A percentile compares a stretch with the other conserved stretches of the same genome.
Conservation (phyloP, 2,113 vertebrate species). For the Tautogolabrus adspersus region DNA sequence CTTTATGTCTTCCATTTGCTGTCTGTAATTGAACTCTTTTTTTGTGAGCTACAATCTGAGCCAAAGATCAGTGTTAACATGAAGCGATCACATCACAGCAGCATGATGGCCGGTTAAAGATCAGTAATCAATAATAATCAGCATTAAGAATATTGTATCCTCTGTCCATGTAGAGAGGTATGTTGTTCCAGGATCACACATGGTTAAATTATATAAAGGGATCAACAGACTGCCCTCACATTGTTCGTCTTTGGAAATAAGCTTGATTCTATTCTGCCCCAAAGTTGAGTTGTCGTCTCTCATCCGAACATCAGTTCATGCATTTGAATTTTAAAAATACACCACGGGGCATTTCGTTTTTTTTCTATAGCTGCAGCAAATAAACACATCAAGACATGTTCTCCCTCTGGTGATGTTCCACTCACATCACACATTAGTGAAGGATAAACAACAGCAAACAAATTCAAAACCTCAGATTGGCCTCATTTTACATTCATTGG, state of each 20-base stretch:
- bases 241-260: slow-evolving; percentile 20
- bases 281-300: slow-evolving; percentile 22
- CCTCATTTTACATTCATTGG: slow-evolving; percentile 41
- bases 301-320: slow-evolving; percentile 36
- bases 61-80: no score
- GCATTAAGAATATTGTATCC: neutral
- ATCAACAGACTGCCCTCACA: neutral
- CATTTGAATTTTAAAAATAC: slow-evolving; percentile 40
- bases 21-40: no score
- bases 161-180: neutral
- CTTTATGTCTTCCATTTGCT: no score
- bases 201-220: slow-evolving; percentile 18
- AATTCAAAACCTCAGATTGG: slow-evolving; percentile 17
- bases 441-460: slow-evolving; percentile 26
- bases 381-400: slow-evolving; percentile 27
- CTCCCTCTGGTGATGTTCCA: slow-evolving; percentile 25
- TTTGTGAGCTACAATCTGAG: no score
- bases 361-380: slow-evolving; percentile 21
- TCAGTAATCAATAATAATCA: neutral
- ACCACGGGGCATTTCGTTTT: slow-evolving; percentile 25
- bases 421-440: slow-evolving; percentile 39
- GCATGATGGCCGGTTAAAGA: no score
- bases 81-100: no score
- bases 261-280: slow-evolving; percentile 4
- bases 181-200: neutral